Conservation (phyloP, 2,888 invertebrate genomes). For the Oeneis ivallda region DNA sequence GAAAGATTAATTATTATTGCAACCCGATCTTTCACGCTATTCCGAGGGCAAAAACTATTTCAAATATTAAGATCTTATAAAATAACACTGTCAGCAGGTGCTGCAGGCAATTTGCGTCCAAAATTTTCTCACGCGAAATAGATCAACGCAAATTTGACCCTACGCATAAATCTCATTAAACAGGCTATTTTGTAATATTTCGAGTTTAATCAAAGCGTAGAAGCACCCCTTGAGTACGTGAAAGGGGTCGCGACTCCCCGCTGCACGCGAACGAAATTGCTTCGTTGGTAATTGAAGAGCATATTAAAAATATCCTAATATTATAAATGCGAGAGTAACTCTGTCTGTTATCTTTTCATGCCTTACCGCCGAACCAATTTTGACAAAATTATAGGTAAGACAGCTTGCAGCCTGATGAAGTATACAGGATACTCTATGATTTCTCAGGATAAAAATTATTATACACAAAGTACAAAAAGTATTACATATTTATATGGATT, state of each 20-base stretch:
- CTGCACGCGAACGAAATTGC: slow-evolving; percentile 28
- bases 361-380: too few relatives aligned
- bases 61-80: background rate
- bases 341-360: too few relatives aligned
- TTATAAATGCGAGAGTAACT: too few relatives aligned
- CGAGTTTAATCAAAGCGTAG: slow-evolving; percentile 45
- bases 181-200: slow-evolving; percentile 42
- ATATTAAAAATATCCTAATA: background rate
- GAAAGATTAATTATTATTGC: background rate
- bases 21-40: background rate
- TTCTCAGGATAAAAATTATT: too few relatives aligned
- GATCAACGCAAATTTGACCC: slow-evolving; percentile 42
- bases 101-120: slow-evolving; percentile 4
- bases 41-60: background rate
- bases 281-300: background rate
- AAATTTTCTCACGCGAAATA: slow-evolving; percentile 42
- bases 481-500: too few relatives aligned
- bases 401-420: too few relatives aligned
- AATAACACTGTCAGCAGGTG: slow-evolving; percentile 30
- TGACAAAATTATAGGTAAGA: too few relatives aligned
- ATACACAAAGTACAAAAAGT: too few relatives aligned
- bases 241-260: slow-evolving; percentile 46
- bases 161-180: slow-evolving; percentile 38
- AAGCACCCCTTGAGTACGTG: slow-evolving; percentile 43
- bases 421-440: too few relatives aligned